phyloP scores from a whole-genome alignment of 2,113 vertebrate genomes.

The Podarcis raffonei region DNA sequence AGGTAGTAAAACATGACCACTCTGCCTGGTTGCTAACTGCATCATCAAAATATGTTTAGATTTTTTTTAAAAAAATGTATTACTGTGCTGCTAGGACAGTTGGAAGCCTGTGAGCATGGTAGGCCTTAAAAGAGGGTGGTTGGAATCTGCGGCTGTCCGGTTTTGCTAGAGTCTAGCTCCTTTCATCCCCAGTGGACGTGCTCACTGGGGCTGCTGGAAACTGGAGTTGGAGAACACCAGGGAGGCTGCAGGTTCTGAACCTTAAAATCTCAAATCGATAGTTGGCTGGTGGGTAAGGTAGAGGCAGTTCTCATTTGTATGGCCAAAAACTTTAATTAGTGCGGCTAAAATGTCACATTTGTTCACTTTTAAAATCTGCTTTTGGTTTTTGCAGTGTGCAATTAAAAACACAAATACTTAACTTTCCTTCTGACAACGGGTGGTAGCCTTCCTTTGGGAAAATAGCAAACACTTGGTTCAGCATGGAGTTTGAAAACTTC shows the following conservation, averaged over 20 bases:
- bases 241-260: not conserved
- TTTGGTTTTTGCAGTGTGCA: not conserved
- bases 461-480: not conserved
- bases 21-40: not conserved
- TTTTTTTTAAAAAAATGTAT: not conserved
- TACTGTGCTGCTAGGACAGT: not conserved
- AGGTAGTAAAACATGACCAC: not conserved
- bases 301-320: not conserved
- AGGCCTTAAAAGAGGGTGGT: not conserved
- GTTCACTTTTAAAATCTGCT: not conserved
- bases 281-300: not conserved
- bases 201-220: too few relatives aligned
- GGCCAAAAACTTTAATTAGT: not conserved
- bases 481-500: not conserved
- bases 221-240: not conserved
- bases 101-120: not conserved
- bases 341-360: not conserved
- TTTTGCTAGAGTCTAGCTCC: not conserved
- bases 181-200: too few relatives aligned
- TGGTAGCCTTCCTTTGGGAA: not conserved
- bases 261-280: not conserved
- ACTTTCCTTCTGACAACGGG: not conserved
- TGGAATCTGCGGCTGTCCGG: not conserved
- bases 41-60: not conserved
- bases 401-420: not conserved